These are phyloP conservation scores for Tethea ocularis DNA, from an alignment of 2,888 invertebrate genomes.

Conservation along the genomic window DNA sequence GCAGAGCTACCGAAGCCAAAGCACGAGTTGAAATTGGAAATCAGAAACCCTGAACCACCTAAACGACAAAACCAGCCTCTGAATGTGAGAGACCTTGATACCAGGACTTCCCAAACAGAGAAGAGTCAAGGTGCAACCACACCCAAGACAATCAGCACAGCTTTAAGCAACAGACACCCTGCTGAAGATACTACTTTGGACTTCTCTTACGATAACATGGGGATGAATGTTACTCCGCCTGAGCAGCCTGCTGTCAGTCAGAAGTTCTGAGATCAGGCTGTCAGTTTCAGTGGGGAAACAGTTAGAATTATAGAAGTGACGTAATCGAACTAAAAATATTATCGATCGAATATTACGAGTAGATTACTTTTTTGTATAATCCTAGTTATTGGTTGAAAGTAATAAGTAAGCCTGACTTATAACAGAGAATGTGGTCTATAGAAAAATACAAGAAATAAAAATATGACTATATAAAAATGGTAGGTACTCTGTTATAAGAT, in stretches of 20 bases:
- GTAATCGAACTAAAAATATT: not conserved
- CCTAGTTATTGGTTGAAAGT: too few species aligned
- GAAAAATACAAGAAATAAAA: too few species aligned
- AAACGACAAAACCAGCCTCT: constrained; percentile 65
- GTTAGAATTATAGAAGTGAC: constrained; percentile 37
- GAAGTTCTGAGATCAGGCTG: constrained; percentile 61
- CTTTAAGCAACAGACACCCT: constrained; percentile 88
- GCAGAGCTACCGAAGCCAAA: constrained; percentile 73
- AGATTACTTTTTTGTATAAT: too few species aligned
- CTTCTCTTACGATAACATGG: constrained; percentile 91
- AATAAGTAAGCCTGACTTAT: too few species aligned
- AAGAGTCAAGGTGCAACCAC: constrained; percentile 84
- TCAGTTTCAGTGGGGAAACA: constrained; percentile 46
- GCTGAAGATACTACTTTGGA: constrained; percentile 91
- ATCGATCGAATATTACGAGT: not conserved
- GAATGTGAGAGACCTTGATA: constrained; percentile 67
- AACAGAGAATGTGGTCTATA: too few species aligned
- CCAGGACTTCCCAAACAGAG: constrained; percentile 71
- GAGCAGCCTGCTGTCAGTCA: constrained; percentile 65
- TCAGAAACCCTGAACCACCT: constrained; percentile 70
- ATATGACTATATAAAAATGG: too few species aligned
- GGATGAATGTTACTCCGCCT: constrained; percentile 87
- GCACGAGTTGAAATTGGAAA: constrained; percentile 71
- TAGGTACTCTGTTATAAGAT: too few species aligned
- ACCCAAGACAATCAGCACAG: constrained; percentile 87